Evolutionary conservation across 2,113 vertebrate species (phyloP).

Genomic region (Cyanoderma ruficeps): DNA sequence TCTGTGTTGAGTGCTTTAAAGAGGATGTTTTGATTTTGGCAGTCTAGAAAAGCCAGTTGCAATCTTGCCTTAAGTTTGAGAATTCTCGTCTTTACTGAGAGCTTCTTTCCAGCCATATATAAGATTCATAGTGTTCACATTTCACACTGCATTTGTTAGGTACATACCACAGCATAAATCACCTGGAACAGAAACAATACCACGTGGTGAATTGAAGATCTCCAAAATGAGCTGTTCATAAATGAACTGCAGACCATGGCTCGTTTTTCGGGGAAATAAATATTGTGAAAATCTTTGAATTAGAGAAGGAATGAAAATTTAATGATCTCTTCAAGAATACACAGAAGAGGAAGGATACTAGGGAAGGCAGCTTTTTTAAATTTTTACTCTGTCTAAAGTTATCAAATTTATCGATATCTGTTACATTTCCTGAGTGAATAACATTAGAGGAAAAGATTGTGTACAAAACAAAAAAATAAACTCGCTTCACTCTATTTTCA

Average conservation of each 20-base stretch:
- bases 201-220: not conserved
- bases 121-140: not conserved
- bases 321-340: not conserved
- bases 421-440: not conserved
- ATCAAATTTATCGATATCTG: not conserved
- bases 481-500: not conserved
- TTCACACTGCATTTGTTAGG: conserved; percentile 16
- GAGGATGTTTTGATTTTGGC: not conserved
- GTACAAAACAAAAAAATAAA: not conserved
- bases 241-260: not conserved
- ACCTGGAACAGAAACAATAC: conserved; percentile 27
- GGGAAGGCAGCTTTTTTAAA: not conserved
- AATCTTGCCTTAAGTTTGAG: not conserved
- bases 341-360: not conserved
- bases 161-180: conserved; percentile 13
- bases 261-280: not conserved
- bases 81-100: not conserved
- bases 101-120: not conserved
- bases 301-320: not conserved
- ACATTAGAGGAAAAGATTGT: not conserved
- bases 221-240: not conserved
- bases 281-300: not conserved
- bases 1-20: not conserved
- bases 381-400: not conserved
- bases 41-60: not conserved